phyloP scores from a whole-genome alignment of 2,888 invertebrate species.

The Heliconius aoede region DNA sequence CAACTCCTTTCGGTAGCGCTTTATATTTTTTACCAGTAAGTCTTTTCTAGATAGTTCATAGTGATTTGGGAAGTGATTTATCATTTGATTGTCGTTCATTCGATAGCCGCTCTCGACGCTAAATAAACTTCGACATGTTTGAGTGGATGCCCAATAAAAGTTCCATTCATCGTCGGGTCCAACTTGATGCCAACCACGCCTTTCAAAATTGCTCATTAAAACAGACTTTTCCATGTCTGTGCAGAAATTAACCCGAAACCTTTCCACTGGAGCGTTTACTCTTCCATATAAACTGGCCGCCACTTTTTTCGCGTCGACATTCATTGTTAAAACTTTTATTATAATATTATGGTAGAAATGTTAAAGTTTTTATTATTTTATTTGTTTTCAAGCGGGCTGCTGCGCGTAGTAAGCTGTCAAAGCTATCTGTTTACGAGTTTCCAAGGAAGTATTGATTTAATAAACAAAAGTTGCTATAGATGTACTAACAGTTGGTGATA shows the following conservation, averaged over 20 bases:
- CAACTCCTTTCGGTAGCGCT: constrained; percentile 95
- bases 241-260: constrained; percentile 45
- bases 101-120: constrained; percentile 96
- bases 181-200: constrained; percentile 92
- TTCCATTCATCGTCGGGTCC: constrained; percentile 79
- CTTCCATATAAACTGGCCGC: constrained; percentile 60
- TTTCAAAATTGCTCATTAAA: constrained; percentile 93
- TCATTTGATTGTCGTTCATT: constrained; percentile 72
- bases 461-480: too few species aligned
- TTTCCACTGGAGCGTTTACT: constrained; percentile 45
- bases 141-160: constrained; percentile 97
- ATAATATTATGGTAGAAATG: too few species aligned
- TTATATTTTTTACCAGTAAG: constrained; percentile 91
- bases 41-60: too few species aligned
- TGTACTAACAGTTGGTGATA: too few species aligned
- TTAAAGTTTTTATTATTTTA: too few species aligned
- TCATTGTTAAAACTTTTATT: too few species aligned
- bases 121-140: constrained; percentile 94
- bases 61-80: too few species aligned
- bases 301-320: constrained; percentile 37
- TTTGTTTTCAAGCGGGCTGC: too few species aligned
- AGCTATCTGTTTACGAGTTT: too few species aligned
- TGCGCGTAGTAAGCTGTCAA: too few species aligned
- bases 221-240: constrained; percentile 91
- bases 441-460: too few species aligned